phyloP scores from a whole-genome alignment of 2,113 vertebrate species.

The Rhagologus leucostigma region DNA sequence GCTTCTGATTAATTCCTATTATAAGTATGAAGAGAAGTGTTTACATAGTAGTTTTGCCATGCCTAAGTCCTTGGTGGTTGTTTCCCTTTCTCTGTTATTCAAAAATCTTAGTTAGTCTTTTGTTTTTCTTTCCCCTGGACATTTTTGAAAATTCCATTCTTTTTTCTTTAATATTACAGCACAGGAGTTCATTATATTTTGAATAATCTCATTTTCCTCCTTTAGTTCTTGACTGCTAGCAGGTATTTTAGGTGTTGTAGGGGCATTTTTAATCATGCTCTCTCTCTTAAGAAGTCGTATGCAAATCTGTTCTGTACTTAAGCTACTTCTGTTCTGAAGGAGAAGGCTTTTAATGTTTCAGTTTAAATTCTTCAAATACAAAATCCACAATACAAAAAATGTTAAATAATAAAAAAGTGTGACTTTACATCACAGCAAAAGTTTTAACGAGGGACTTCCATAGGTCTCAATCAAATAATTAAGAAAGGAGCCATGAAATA shows the following conservation, averaged over 20 bases:
- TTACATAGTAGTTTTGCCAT: neutral
- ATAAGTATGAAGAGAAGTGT: neutral
- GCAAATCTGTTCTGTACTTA: slow-evolving; percentile 21
- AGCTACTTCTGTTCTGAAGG: neutral
- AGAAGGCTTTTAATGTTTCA: neutral
- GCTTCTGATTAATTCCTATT: neutral
- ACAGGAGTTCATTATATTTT: slow-evolving; percentile 12
- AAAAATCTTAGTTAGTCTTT: neutral
- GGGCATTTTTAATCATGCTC: neutral
- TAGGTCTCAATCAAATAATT: neutral
- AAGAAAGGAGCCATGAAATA: neutral
- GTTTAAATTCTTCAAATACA: slow-evolving; percentile 4
- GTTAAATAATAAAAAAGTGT: slow-evolving; percentile 6
- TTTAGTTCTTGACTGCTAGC: neutral
- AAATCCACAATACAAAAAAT: neutral
- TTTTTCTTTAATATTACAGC: neutral
- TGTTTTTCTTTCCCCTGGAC: neutral
- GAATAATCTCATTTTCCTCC: neutral
- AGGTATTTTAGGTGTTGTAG: neutral
- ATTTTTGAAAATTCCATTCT: neutral
- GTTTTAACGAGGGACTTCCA: neutral
- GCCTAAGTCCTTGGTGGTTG: neutral
- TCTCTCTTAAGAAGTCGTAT: neutral
- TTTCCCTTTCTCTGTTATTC: neutral
- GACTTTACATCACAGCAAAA: neutral